Evolutionary conservation across 2,797 vertebrate species (phyloP).

Genomic region (Danio aesculapii): DNA sequence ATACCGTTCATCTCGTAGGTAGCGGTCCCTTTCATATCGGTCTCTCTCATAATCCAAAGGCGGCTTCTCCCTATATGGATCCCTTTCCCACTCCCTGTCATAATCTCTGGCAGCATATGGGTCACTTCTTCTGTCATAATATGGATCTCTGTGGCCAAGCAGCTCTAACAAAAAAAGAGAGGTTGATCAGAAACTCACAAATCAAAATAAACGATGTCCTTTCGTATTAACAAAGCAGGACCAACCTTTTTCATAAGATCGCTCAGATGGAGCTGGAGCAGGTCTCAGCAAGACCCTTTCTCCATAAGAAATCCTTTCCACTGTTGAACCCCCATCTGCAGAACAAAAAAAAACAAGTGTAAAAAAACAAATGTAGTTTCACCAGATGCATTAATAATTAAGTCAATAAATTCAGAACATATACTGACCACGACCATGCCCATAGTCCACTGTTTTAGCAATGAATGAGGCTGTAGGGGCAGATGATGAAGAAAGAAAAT

Average conservation of each 20-base stretch:
- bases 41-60: slow-evolving; percentile 90
- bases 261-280: slow-evolving; percentile 86
- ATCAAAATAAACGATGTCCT: neutral
- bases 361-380: neutral
- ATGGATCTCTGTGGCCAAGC: slow-evolving; percentile 85
- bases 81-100: slow-evolving; percentile 89
- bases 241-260: slow-evolving; percentile 90
- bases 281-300: slow-evolving; percentile 94
- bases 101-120: slow-evolving; percentile 89
- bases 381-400: neutral
- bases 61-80: slow-evolving; percentile 81
- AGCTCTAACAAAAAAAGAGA: slow-evolving; percentile 65
- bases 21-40: slow-evolving; percentile 91
- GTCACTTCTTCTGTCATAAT: slow-evolving; percentile 89
- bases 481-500: slow-evolving; percentile 70
- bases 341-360: neutral
- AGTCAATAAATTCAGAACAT: neutral
- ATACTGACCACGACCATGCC: slow-evolving; percentile 87
- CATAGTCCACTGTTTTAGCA: slow-evolving; percentile 96
- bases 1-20: slow-evolving; percentile 91
- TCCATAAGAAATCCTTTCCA: slow-evolving; percentile 95
- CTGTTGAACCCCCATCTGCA: slow-evolving; percentile 80
- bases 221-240: neutral
- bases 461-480: slow-evolving; percentile 78
- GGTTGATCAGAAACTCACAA: neutral